Evolutionary conservation across 2,888 invertebrate species (phyloP).

Genomic region (Protodeltote pygarga): DNA sequence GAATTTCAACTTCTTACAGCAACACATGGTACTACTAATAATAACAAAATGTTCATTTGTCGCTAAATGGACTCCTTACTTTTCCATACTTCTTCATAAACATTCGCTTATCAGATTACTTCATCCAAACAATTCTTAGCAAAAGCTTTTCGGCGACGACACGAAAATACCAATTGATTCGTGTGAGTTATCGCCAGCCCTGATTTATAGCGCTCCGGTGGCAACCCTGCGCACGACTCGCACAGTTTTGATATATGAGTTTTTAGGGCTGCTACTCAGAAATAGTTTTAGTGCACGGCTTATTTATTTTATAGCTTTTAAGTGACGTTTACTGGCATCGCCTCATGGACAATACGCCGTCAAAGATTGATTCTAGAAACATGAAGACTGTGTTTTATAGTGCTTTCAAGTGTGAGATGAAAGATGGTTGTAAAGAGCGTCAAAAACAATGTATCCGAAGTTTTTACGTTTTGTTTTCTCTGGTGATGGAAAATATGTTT

Average conservation of each 20-base stretch:
- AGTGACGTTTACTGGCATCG: conserved; percentile 38
- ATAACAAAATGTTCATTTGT: no score
- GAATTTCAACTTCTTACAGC: no score
- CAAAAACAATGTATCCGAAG: not conserved
- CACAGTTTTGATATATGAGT: conserved; percentile 68
- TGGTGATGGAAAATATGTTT: no score
- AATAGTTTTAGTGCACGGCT: conserved; percentile 64
- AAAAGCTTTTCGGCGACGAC: conserved; percentile 53
- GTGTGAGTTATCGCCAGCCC: conserved; percentile 55
- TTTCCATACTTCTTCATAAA: conserved; percentile 9
- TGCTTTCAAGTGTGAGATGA: not conserved
- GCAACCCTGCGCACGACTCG: conserved; percentile 54
- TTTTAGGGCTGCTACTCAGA: conserved; percentile 63
- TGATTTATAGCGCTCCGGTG: conserved; percentile 70
- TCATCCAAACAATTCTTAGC: conserved; percentile 29
- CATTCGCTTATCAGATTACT: conserved; percentile 19
- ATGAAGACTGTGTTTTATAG: conserved; percentile 1
- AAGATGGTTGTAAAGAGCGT: not conserved
- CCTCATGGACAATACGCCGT: conserved; percentile 34
- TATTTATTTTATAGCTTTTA: conserved; percentile 60
- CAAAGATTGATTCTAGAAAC: conserved; percentile 35
- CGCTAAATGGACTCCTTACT: not conserved
- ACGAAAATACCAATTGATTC: conserved; percentile 60
- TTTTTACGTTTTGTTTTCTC: no score
- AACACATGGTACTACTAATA: no score